Evolutionary conservation across 37 sponge, comb jelly and placozoan genomes (phyloP), one percentile per base, ranked within the genome.

Genomic region (Cliona cf. orientalis): DNA sequence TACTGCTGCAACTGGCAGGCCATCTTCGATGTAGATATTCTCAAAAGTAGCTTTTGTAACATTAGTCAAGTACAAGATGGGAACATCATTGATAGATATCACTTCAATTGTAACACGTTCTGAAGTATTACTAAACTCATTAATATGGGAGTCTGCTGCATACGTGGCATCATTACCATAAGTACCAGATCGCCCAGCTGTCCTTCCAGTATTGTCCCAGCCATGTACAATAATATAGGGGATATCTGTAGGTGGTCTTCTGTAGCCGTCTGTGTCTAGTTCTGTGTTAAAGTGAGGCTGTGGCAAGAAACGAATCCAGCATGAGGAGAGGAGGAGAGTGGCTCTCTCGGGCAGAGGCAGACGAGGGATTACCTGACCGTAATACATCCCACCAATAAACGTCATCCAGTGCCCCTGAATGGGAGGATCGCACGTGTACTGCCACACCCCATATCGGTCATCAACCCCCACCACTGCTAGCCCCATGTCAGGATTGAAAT

Each of bases 171-270:
- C 93, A 38, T 87, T 85, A 5, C 97, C 97, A 74, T 93, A 93
- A 34, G 83, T 81, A 45, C 91, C 94, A 39, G 88, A 83, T 70
- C 62, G 31, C 1, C 91, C 88, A 9, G 38, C 61, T 6, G 89
- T 92, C 28, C 5, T 33, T 11, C 91, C 97, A n/a, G 97, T 96
- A 53, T 87, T 88, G 70, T 96, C 97, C 97, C 97, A 96, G 1
- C 90, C 97, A 5, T 56, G 69, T 3, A 74, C 91, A 22, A 41
- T 28, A 26, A 96, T 66, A 42, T 76, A 93, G 0, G 97, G 97
- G 4, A 72, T 80, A 42, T 95, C 88, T 0, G 75, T 66, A 14
- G 40, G 17, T 7, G 91, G 91, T 34, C 97, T 66, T 0, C 80
- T 69, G 40, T 75, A 63, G 58, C 77, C 79, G 31, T 36, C 39